Evolutionary conservation across 2,888 invertebrate species (phyloP), one percentile per base, ranked within the genome.

Genomic region (Scaptomyza caliginosa): DNA sequence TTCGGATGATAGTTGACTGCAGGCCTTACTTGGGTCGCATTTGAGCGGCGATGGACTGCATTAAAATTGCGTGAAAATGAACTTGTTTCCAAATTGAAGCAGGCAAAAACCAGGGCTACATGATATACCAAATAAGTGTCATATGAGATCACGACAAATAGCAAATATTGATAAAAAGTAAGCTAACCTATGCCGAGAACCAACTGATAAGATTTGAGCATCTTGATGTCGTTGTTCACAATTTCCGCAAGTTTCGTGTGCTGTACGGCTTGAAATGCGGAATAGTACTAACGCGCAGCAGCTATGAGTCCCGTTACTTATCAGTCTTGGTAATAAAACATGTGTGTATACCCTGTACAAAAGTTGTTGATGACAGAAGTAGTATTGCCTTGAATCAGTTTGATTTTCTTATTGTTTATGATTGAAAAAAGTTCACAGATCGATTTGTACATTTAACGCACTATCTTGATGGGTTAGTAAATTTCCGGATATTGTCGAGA

Each of bases 181-280:
- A 38, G 43, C 62, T 36, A 55, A 86, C 82, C 83, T 55, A 70
- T 54, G 52, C 45, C 65, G 23, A 69, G 32, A n/a, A 62, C 42
- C 43, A 76, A 45, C 45, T 77, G 74, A 77, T 74, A 72, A 66
- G 65, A 54, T 30, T 59, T 67, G 10, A 65, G 21, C 81, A 79
- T 83, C 40, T 39, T 50, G 36, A 51, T 48, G 45, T 10, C 32
- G 30, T 28, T 11, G 16, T 48, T 10, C 11, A 13, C 5, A 19
- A 13, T 32, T 40, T 21, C n/a, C 30, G 21, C 39, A 13, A 11
- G 28, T n/a, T 5, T 32, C 23, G 48, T 26, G 54, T n/a, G 58
- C 57, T 60, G 50, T 17, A 36, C 49, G 39, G 40, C 32, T 43
- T 26, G 40, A 46, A 56, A 55, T 34, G 32, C 65, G 10, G 58